Base-by-base conservation (phyloP, 2,113 vertebrate genomes). In the Myodes glareolus region DNA sequence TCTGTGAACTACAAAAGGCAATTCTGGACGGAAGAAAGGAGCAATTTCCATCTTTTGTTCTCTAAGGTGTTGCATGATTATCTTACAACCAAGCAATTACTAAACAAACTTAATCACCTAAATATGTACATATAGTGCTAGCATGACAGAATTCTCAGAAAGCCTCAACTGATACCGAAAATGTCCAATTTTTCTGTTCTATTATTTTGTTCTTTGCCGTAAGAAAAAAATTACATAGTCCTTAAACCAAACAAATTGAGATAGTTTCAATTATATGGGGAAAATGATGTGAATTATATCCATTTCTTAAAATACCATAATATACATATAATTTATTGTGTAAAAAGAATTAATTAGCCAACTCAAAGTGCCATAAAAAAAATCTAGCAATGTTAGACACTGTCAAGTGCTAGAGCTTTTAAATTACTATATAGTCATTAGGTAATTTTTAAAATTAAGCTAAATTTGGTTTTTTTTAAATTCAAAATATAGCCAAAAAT, bases 301-400 rank as follows among this genome's bases (percentile, higher is more conserved):
- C 87, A 33, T 80, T 94, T 97, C 90, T 97, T 95, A 97, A 95
- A 97, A 96, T 97, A 93, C 55, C 90, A 89, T 95, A 97, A 97
- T 93, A 84, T 13, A 95, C 58, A 50, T 68, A 91, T 97, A 98
- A 98, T 98, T 97, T 98, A 94, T 97, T 98, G 97, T 97, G 78
- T 94, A 92, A 98, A 97, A 94, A 97, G 91, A 98, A 98, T 98
- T 96, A 95, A 98, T 95, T 96, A 96, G 55, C 23, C 27, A 96
- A 94, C 36, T 95, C n/a, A 93, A 84, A 96, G 80, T 90, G 39
- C 86, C 77, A 95, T 42, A 94, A 92, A 95, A 95, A 25, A 94
- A 96, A 93, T 85, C 90, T 96, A 86, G 94, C 96, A 96, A 1
- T 98, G 36, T 45, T 93, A 95, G 91, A 94, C 39, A 80, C 42